Evolutionary conservation across 2,888 invertebrate species (phyloP), one percentile per base, ranked within the genome.

Genomic region (Sipha maydis): DNA sequence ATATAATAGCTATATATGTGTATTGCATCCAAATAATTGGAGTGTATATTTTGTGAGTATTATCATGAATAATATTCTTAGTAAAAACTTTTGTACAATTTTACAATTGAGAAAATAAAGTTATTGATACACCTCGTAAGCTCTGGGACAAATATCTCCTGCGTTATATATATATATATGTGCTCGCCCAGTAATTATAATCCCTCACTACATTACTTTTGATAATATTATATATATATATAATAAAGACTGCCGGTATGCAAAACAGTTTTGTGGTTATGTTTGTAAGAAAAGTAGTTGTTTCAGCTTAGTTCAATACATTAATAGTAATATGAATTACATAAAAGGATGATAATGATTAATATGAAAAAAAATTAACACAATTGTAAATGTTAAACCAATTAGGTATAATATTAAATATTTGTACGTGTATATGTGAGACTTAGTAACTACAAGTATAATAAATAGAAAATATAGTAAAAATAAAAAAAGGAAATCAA

Each of bases 111-210:
- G 71, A 54, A 83, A 83, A 56, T 73, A 71, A 73, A 83, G 54
- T 73, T 83, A 83, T 73, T 73, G 83, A 83, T 54, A 54, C 34
- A 83, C 54, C 34, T 48, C n/a, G 83, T 83, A 34, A 83, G 54
- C 83, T 54, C 54, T 25, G 31, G 34, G 73, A 54, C 54, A 73
- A 83, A 71, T 71, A 80, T 80, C 17, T 80, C n/a, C 38, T n/a
- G 19, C 14, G 67, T 80, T 31, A 19, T 41, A 28, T 28, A 48
- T 9, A 9, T 1, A 11, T 9, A 9, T 14, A 21, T 34, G 28
- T 14, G 41, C 9, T 41, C 25, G 11, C 61, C 19, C 67, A 82
- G 67, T 82, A 82, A 82, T 82, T 82, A 82, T 82, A 82, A 67
- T 82, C 80, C 67, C 28, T 69, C 28, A 69, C n/a, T n/a, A 82